phyloP scores from a whole-genome alignment of 2,113 vertebrate species.

The Crypturellus undulatus region DNA sequence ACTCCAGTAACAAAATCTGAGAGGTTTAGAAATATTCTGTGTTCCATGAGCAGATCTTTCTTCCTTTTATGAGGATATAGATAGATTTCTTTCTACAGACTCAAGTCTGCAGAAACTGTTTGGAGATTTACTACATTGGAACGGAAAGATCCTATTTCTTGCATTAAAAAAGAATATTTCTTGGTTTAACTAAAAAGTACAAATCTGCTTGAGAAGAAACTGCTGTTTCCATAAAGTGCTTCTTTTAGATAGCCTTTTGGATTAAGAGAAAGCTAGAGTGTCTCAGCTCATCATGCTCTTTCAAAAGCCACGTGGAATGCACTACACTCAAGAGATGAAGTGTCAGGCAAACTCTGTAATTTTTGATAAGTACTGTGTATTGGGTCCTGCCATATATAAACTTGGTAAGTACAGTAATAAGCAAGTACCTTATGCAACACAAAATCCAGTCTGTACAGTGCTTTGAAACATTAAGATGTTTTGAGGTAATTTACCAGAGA shows the following conservation, averaged over 20 bases:
- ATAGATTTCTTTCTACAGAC: neutral
- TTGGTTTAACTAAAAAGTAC: neutral
- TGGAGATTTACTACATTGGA: neutral
- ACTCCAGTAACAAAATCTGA: neutral
- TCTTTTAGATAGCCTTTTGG: neutral
- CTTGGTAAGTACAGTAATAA: constrained; percentile 25
- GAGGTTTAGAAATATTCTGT: neutral
- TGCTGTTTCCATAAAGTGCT: neutral
- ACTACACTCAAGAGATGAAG: neutral
- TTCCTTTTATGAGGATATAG: neutral
- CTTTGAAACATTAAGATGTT: constrained; percentile 33
- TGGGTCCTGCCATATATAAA: constrained; percentile 19
- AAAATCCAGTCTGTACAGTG: neutral
- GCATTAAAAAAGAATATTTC: neutral
- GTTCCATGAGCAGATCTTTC: neutral
- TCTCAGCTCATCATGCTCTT: neutral
- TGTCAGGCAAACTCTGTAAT: neutral
- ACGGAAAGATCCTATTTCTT: neutral
- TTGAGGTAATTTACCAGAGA: constrained; percentile 46
- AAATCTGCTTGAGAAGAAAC: neutral
- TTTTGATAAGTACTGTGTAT: neutral
- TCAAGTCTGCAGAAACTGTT: neutral
- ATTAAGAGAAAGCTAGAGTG: neutral
- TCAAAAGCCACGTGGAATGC: accelerated
- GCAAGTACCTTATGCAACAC: neutral